These are phyloP conservation scores for Zoanthus sansibaricus DNA, from an alignment of 92 coral and sea anemone species.

Conservation along the genomic window DNA sequence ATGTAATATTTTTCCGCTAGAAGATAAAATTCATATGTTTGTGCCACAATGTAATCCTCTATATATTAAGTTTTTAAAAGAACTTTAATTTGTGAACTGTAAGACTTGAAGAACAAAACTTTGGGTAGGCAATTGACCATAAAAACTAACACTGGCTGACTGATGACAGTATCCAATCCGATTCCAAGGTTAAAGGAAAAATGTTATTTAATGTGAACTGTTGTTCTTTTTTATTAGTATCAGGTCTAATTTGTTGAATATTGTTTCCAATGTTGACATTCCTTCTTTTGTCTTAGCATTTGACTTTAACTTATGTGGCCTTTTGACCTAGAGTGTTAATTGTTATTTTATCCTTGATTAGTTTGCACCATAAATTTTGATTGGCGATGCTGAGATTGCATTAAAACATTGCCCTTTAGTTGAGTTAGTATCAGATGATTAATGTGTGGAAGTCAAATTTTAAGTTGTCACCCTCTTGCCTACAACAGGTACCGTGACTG, in stretches of 20 bases:
- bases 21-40: too few relatives aligned
- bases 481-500: slow-evolving; percentile 59
- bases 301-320: background rate
- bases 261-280: background rate
- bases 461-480: background rate
- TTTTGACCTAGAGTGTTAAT: background rate
- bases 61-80: background rate
- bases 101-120: background rate
- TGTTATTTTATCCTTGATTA: background rate
- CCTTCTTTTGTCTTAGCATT: background rate
- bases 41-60: too few relatives aligned
- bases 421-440: background rate
- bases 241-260: background rate
- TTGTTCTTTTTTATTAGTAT: background rate
- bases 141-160: background rate
- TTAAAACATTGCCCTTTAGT: background rate
- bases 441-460: background rate
- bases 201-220: background rate
- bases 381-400: background rate
- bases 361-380: background rate
- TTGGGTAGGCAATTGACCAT: background rate
- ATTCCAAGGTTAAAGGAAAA: background rate
- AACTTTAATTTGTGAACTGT: background rate
- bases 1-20: too few relatives aligned
- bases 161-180: background rate